phyloP scores from a whole-genome alignment of 2,113 vertebrate genomes.

The Periophthalmodon schlosseri region DNA sequence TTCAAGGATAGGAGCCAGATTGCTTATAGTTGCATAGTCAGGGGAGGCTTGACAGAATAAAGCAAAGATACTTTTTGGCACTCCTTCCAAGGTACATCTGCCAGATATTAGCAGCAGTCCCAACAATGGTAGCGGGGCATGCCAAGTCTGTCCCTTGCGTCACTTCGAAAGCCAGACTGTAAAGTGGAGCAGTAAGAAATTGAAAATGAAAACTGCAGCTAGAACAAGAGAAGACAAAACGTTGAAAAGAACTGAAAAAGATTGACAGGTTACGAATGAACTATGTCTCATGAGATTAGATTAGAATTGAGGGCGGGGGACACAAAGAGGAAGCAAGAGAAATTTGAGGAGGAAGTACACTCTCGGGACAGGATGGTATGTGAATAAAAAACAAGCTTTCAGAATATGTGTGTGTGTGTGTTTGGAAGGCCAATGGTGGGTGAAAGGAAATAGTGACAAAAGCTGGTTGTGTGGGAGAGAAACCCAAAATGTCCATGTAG shows the following conservation, averaged over 20 bases:
- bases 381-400: conserved; percentile 32
- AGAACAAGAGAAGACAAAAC: background rate
- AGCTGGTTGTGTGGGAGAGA: conserved; percentile 42
- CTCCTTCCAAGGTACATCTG: conserved; percentile 42
- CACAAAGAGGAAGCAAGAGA: conserved; percentile 39
- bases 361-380: conserved; percentile 26
- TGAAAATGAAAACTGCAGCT: background rate
- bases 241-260: conserved; percentile 14
- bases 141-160: conserved; percentile 43
- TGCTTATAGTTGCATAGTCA: conserved; percentile 23
- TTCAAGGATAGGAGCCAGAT: conserved; percentile 18
- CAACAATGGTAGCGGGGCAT: conserved; percentile 33
- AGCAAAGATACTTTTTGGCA: conserved; percentile 20
- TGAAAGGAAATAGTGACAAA: conserved; percentile 46
- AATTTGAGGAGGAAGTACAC: conserved; percentile 58
- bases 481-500: conserved; percentile 5
- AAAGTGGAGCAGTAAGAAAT: conserved; percentile 17
- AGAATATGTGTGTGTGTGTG: conserved; percentile 22
- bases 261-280: conserved; percentile 41
- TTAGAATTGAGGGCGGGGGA: conserved; percentile 29
- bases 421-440: conserved; percentile 40
- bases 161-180: conserved; percentile 22
- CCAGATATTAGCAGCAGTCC: conserved; percentile 49
- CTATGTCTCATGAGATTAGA: conserved; percentile 24
- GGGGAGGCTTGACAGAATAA: conserved; percentile 24